Percentiles rank a stretch among this genome's conserved stretches.
These are phyloP conservation scores for Allygus modestus DNA, from an alignment of 2,888 invertebrate genomes.

Conservation along the genomic window DNA sequence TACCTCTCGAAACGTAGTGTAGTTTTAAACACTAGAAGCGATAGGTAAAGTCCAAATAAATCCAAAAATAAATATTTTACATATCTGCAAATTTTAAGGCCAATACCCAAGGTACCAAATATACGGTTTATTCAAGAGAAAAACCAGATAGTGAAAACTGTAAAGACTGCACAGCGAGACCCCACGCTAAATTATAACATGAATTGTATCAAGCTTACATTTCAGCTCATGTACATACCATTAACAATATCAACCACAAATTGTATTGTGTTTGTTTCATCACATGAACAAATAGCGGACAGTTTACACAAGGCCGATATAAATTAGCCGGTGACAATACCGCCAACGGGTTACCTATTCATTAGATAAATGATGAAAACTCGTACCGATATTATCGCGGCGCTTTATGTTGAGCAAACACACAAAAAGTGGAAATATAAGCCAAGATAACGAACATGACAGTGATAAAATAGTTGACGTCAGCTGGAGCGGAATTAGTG, in stretches of 20 bases:
- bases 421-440: constrained; percentile 32
- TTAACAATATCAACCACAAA: background rate
- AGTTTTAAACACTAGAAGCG: too few species aligned
- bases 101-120: too few species aligned
- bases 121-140: too few species aligned
- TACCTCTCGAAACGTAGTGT: too few species aligned
- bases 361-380: constrained; percentile 11
- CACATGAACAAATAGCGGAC: background rate
- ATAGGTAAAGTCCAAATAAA: too few species aligned
- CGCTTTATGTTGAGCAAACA: constrained; percentile 32
- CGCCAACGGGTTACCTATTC: background rate
- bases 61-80: too few species aligned
- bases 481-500: background rate
- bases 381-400: background rate
- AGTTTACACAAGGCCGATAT: constrained; percentile 1
- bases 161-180: too few species aligned
- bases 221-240: too few species aligned
- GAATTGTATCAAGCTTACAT: too few species aligned
- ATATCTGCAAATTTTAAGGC: too few species aligned
- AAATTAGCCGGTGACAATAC: background rate
- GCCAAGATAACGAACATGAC: constrained; percentile 30
- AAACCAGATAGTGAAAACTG: too few species aligned
- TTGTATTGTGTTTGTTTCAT: background rate
- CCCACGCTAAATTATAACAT: too few species aligned
- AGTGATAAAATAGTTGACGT: constrained; percentile 41